phyloP scores from a whole-genome alignment of 64 coral and sea anemone species.

The Pachyseris speciosa region DNA sequence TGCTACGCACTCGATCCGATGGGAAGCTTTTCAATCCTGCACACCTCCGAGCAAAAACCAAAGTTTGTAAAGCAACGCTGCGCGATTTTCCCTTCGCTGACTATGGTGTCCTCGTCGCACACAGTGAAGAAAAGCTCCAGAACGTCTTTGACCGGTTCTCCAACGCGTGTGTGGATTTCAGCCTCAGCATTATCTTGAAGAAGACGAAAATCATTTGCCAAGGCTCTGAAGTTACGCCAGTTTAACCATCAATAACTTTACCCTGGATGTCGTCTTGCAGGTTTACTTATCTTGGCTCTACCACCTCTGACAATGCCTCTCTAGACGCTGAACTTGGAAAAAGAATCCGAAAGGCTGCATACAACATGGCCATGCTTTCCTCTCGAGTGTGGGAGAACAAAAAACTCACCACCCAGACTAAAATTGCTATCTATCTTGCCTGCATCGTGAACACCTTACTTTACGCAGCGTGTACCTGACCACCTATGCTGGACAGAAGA shows the following conservation, averaged over 20 bases:
- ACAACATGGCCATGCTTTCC: neutral
- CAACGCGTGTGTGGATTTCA: neutral
- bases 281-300: slow-evolving; percentile 22
- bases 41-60: neutral
- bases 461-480: neutral
- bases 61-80: neutral
- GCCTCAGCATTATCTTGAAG: neutral
- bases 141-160: neutral
- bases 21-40: neutral
- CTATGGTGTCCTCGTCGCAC: neutral
- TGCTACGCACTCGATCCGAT: neutral
- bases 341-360: slow-evolving; percentile 39
- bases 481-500: slow-evolving; percentile 3
- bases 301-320: slow-evolving; percentile 32
- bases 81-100: neutral
- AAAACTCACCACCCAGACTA: neutral
- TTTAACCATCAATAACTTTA: slow-evolving; percentile 4
- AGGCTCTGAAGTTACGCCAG: neutral
- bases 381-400: neutral
- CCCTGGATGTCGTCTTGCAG: slow-evolving; percentile 5
- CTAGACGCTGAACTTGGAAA: neutral
- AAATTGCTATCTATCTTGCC: neutral
- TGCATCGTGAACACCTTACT: slow-evolving; percentile 24
- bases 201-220: neutral
- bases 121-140: neutral